Percentiles rank a stretch among this genome's conserved stretches.
Conservation (phyloP, 2,113 vertebrate genomes). For the Erpornis zantholeuca region DNA sequence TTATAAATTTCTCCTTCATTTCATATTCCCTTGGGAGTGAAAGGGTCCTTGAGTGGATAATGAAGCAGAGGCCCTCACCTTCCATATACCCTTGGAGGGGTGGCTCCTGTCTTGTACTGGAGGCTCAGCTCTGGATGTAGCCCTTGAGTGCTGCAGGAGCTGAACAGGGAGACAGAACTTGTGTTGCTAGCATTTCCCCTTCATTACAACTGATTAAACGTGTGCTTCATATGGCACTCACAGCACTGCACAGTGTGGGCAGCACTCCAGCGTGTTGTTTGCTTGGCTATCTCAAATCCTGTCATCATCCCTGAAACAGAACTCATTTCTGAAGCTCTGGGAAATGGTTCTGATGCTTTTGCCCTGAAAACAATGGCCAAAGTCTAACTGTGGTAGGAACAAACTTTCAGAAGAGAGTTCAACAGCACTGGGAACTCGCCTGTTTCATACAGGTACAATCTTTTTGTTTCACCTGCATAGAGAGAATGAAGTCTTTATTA, state of each 20-base stretch:
- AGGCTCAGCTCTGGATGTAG: neutral
- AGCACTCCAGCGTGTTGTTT: neutral
- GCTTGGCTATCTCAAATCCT: neutral
- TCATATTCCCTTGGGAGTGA: neutral
- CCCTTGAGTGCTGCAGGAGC: neutral
- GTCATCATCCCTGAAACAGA: neutral
- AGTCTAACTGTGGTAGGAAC: neutral
- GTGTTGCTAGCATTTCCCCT: neutral
- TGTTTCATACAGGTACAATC: neutral
- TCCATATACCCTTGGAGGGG: neutral
- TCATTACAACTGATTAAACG: neutral
- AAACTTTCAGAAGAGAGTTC: neutral
- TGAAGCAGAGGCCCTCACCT: neutral
- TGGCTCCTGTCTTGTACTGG: neutral
- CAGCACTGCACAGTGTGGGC: neutral
- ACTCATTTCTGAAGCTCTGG: neutral
- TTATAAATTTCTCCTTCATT: neutral
- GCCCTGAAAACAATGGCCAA: neutral
- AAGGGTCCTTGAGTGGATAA: neutral
- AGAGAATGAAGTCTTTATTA: neutral
- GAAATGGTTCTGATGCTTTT: neutral
- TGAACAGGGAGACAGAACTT: neutral
- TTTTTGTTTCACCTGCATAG: neutral
- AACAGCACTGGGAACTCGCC: neutral
- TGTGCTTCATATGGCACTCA: neutral